These are phyloP conservation scores for Epinotia nisella DNA, from an alignment of 2,888 invertebrate genomes.

Conservation along the genomic window DNA sequence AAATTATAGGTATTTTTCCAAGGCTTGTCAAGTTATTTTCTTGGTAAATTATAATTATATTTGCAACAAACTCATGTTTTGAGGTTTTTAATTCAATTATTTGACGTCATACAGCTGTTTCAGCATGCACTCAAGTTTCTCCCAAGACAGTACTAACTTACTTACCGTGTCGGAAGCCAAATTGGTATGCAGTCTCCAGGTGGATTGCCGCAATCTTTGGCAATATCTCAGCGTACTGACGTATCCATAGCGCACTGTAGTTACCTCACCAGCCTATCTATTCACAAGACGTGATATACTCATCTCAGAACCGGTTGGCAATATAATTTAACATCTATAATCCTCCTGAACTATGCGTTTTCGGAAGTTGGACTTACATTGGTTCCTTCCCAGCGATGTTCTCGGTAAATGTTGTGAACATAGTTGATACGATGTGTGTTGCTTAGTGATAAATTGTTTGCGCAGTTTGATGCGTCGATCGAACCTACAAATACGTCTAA, in stretches of 20 bases:
- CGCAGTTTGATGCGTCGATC: constrained; percentile 13
- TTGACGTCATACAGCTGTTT: background rate
- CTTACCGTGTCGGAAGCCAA: constrained; percentile 20
- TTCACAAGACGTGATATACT: background rate
- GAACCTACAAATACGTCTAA: background rate
- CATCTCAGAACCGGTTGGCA: background rate
- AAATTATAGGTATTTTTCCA: too few relatives aligned
- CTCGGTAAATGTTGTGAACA: background rate
- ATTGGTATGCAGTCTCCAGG: constrained; percentile 27
- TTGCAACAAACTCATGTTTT: background rate
- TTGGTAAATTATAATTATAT: too few relatives aligned
- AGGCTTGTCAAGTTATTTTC: too few relatives aligned
- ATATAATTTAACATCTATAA: background rate
- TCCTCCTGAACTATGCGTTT: background rate
- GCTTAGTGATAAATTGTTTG: constrained; percentile 19
- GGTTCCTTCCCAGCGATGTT: background rate
- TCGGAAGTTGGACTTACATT: background rate
- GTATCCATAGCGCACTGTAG: constrained; percentile 21
- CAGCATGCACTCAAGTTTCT: constrained; percentile 20
- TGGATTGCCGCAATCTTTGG: constrained; percentile 28
- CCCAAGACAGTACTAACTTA: constrained; percentile 33
- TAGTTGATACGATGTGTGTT: constrained; percentile 7
- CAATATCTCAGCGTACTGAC: constrained; percentile 30
- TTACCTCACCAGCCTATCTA: constrained; percentile 1
- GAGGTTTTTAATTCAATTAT: constrained; percentile 11